Conservation (phyloP, 2,797 vertebrate species). For the Silurus lanzhouensis region DNA sequence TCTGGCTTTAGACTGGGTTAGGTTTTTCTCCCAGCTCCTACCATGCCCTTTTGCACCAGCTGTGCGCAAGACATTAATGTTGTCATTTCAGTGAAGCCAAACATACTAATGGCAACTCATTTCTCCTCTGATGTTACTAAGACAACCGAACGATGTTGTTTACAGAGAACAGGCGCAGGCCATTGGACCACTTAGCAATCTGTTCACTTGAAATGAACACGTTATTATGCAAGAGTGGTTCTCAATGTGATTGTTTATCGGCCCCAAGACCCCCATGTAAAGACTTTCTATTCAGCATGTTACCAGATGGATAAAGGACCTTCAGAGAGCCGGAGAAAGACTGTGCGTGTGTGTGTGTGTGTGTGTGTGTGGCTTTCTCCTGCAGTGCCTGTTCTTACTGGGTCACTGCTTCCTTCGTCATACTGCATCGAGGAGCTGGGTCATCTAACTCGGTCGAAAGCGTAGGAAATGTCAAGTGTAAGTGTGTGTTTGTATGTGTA, state of each 20-base stretch:
- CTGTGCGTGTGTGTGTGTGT: conserved; percentile 18
- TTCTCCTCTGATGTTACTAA: conserved; percentile 20
- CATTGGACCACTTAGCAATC: conserved; percentile 35
- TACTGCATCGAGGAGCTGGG: conserved; percentile 57
- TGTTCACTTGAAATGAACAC: conserved; percentile 30
- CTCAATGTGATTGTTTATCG: conserved; percentile 36
- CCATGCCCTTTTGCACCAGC: conserved; percentile 13
- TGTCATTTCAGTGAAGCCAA: neutral
- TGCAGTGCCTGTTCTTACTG: conserved; percentile 67
- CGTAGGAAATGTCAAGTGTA: conserved; percentile 64
- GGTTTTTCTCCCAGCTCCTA: neutral
- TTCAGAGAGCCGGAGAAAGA: conserved; percentile 20
- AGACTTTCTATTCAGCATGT: conserved; percentile 59
- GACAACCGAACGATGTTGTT: conserved; percentile 40
- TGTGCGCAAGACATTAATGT: conserved; percentile 10
- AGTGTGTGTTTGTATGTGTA: conserved; percentile 24
- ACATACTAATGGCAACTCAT: conserved; percentile 3
- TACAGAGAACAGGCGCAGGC: conserved; percentile 25
- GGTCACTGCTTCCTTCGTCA: conserved; percentile 72
- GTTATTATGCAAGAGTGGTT: conserved; percentile 34
- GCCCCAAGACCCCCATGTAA: conserved; percentile 41
- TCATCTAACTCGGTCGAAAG: conserved; percentile 67
- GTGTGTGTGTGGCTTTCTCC: conserved; percentile 48
- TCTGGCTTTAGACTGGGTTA: too few relatives aligned
- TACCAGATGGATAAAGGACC: conserved; percentile 74